Percentiles rank a stretch among this genome's conserved stretches.
These are phyloP conservation scores for Nebria brevicollis DNA, from an alignment of 2,888 invertebrate genomes.

Conservation along the genomic window DNA sequence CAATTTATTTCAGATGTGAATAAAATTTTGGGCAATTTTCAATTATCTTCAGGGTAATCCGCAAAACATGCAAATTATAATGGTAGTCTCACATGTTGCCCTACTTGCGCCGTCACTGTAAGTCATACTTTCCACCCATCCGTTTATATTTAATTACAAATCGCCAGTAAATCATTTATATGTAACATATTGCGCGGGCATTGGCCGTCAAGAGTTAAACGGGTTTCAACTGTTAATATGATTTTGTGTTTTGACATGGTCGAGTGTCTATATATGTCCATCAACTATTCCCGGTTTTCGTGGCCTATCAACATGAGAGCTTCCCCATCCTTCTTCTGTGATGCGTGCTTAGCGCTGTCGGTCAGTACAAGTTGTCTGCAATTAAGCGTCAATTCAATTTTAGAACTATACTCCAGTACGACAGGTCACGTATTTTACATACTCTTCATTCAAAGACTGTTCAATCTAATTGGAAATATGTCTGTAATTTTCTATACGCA, in stretches of 20 bases:
- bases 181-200: background rate
- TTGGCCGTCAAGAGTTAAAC: background rate
- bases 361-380: background rate
- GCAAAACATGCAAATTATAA: background rate
- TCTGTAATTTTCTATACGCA: background rate
- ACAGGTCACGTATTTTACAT: background rate
- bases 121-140: background rate
- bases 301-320: background rate
- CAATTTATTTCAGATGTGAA: too few relatives aligned
- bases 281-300: background rate
- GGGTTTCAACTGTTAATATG: background rate
- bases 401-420: background rate
- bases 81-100: background rate
- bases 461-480: background rate
- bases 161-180: background rate
- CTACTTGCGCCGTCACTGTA: background rate
- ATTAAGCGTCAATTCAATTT: background rate
- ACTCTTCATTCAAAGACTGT: background rate
- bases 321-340: background rate
- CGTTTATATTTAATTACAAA: background rate
- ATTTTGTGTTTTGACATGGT: background rate
- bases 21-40: too few relatives aligned
- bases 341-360: background rate
- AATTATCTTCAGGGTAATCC: too few relatives aligned
- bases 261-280: background rate